These are phyloP conservation scores for Prosopocoilus inquinatus DNA, from an alignment of 2,888 invertebrate species.

Conservation along the genomic window DNA sequence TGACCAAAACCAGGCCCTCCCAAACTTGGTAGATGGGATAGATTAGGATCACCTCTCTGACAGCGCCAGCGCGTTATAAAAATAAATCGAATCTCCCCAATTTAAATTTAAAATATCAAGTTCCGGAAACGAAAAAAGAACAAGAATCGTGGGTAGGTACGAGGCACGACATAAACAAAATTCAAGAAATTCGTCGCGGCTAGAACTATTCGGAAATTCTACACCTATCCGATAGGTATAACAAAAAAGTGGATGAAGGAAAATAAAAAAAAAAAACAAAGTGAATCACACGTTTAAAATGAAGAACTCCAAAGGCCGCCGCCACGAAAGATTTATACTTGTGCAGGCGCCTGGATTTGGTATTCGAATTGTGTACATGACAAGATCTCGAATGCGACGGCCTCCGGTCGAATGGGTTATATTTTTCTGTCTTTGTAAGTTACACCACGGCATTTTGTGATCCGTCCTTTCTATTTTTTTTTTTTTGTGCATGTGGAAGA, in stretches of 20 bases:
- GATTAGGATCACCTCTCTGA: too few species aligned
- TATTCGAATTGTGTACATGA: conserved; percentile 29
- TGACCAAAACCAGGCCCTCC: too few species aligned
- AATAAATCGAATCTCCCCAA: neutral
- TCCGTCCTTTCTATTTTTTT: too few species aligned
- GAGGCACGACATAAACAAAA: neutral
- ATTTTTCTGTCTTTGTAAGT: conserved; percentile 1
- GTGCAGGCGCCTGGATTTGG: conserved; percentile 27
- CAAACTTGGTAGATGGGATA: too few species aligned
- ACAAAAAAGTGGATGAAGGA: conserved; percentile 1
- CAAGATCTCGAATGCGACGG: conserved; percentile 10
- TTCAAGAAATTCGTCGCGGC: conserved; percentile 6
- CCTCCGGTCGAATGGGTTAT: neutral
- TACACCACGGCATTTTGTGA: conserved; percentile 3
- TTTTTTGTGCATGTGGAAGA: conserved; percentile 3
- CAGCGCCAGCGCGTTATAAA: too few species aligned
- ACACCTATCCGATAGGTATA: conserved; percentile 22
- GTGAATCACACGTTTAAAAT: conserved; percentile 21
- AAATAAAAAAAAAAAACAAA: conserved; percentile 11
- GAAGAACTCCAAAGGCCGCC: conserved; percentile 21
- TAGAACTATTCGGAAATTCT: conserved; percentile 19
- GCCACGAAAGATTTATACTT: conserved; percentile 20
- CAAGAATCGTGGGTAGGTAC: neutral
- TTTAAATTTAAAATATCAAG: conserved; percentile 15
- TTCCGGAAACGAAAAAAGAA: conserved; percentile 18